These are phyloP conservation scores for Steinernema scapterisci DNA, from an alignment of 2,888 invertebrate genomes.

Conservation along the genomic window DNA sequence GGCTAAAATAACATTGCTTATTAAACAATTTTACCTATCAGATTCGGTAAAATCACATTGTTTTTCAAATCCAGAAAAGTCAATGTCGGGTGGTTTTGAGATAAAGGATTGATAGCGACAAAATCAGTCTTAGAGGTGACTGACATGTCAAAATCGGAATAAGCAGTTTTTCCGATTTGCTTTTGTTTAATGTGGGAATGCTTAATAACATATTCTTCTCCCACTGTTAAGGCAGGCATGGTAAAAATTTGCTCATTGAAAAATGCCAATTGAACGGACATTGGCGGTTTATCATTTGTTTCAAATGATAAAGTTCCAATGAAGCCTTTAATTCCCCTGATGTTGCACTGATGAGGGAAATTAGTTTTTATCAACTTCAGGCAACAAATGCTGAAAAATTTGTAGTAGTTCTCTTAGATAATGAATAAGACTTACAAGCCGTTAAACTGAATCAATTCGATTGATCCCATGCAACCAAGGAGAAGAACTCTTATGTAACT, in stretches of 20 bases:
- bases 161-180: not conserved
- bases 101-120: not conserved
- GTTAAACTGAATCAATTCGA: not conserved
- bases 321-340: not conserved
- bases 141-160: not conserved
- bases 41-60: not conserved
- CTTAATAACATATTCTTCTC: not conserved
- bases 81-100: not conserved
- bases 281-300: not conserved
- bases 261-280: not conserved
- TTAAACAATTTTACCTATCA: not conserved
- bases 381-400: too few species aligned
- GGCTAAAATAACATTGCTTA: not conserved
- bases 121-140: not conserved
- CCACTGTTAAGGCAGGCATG: not conserved
- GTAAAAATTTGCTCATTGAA: not conserved
- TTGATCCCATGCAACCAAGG: not conserved
- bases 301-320: not conserved
- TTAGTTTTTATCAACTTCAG: too few species aligned
- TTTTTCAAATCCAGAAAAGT: not conserved
- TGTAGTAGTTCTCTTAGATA: too few species aligned
- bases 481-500: too few species aligned
- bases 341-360: not conserved
- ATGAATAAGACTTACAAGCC: not conserved
- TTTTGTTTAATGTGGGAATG: not conserved